A percentile compares a stretch with the other conserved stretches of the same genome.
phyloP scores from a whole-genome alignment of 2,113 vertebrate species.

The Scomber colias region DNA sequence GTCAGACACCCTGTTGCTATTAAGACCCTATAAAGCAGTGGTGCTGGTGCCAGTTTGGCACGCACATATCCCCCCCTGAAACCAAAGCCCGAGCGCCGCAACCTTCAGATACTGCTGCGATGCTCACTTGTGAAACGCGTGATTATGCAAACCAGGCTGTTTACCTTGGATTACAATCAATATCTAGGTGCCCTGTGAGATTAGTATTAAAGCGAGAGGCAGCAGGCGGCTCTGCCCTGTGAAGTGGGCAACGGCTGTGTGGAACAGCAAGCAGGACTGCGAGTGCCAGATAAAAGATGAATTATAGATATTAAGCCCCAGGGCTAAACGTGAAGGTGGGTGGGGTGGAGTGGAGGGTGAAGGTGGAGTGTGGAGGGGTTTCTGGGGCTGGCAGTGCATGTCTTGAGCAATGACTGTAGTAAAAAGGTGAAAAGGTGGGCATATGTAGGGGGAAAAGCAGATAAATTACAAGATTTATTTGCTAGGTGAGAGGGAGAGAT shows the following conservation, averaged over 20 bases:
- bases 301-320: constrained; percentile 81
- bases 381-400: constrained; percentile 13
- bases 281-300: constrained; percentile 82
- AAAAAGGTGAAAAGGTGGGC: constrained; percentile 60
- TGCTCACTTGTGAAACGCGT: constrained; percentile 49
- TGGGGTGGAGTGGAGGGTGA: constrained; percentile 21
- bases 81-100: constrained; percentile 37
- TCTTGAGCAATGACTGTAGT: constrained; percentile 71
- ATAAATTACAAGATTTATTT: constrained; percentile 60
- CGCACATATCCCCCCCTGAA: constrained; percentile 50
- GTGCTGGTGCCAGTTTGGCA: constrained; percentile 62
- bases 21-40: constrained; percentile 60
- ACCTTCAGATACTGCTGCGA: constrained; percentile 2
- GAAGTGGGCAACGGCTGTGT: constrained; percentile 74
- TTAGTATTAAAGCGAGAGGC: constrained; percentile 63
- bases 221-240: constrained; percentile 71
- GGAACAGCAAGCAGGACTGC: constrained; percentile 72
- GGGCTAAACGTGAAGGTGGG: constrained; percentile 71
- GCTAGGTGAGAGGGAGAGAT: constrained; percentile 28
- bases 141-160: constrained; percentile 79
- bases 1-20: constrained; percentile 66
- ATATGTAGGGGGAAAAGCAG: constrained; percentile 51
- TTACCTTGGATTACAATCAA: constrained; percentile 80
- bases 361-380: not conserved
- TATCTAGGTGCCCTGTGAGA: constrained; percentile 70